These are phyloP conservation scores for Opisthograptis luteolata DNA, from an alignment of 2,888 invertebrate species.

Conservation along the genomic window DNA sequence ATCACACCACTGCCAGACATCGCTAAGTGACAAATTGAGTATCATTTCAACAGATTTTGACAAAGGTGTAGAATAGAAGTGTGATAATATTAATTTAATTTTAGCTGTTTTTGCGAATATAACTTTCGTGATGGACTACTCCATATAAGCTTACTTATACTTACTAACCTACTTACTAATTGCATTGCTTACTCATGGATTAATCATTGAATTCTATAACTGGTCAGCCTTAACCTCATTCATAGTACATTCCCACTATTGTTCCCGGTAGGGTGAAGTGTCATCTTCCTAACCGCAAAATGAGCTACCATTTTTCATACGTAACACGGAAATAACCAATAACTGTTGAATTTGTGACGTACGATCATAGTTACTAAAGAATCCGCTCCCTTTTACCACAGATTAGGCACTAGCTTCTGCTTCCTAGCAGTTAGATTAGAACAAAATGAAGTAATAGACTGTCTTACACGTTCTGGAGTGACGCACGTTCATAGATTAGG, in stretches of 20 bases:
- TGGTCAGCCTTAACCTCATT: conserved; percentile 13
- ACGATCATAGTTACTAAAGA: not conserved
- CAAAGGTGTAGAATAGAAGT: no score
- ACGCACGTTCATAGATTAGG: conserved; percentile 29
- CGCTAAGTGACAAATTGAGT: no score
- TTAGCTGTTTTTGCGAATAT: not conserved
- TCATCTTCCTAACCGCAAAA: conserved; percentile 7
- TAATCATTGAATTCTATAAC: conserved; percentile 13
- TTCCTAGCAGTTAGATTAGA: not conserved
- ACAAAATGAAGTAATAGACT: no score
- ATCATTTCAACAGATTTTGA: no score
- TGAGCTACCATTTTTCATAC: not conserved
- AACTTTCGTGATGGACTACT: not conserved
- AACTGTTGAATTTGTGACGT: no score
- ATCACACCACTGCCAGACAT: no score
- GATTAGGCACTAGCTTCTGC: not conserved
- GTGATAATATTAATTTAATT: no score
- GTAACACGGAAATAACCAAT: no score
- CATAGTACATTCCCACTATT: not conserved
- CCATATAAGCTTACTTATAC: not conserved
- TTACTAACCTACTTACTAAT: conserved; percentile 3
- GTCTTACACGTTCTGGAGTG: conserved; percentile 8
- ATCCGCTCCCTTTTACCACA: not conserved
- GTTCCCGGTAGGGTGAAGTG: conserved; percentile 3
- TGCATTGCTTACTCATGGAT: conserved; percentile 1